Conservation (phyloP, 2,797 vertebrate genomes). For the Rhinella marina region DNA sequence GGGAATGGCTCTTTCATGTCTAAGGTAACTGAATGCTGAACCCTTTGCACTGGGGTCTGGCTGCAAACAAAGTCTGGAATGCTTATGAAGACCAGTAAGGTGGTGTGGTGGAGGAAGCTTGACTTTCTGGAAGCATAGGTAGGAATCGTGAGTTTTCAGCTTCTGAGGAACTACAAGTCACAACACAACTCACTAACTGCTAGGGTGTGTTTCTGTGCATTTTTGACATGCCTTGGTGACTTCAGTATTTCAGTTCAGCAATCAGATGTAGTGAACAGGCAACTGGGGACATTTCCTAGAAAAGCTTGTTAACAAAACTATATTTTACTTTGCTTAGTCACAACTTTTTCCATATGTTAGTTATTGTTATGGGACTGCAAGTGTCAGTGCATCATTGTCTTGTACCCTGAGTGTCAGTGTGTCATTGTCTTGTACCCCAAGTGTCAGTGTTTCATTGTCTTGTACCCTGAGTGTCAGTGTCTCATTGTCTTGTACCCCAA, state of each 20-base stretch:
- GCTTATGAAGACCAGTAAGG: constrained; percentile 18
- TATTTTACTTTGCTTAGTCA: too few relatives aligned
- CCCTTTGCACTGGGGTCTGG: constrained; percentile 42
- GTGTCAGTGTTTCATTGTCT: too few relatives aligned
- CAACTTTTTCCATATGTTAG: too few relatives aligned
- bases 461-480: background rate
- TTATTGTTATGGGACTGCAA: too few relatives aligned
- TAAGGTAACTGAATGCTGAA: constrained; percentile 44
- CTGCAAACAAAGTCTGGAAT: constrained; percentile 50
- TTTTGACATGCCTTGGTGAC: background rate
- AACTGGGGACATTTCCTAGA: background rate
- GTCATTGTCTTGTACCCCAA: too few relatives aligned
- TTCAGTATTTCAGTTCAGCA: background rate
- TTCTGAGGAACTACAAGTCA: background rate
- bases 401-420: too few relatives aligned
- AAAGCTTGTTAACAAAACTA: background rate
- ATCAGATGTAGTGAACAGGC: too few relatives aligned
- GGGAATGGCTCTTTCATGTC: constrained; percentile 53
- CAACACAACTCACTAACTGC: background rate
- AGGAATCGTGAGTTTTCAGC: background rate
- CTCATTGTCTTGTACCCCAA: background rate
- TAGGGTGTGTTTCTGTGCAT: background rate
- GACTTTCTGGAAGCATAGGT: background rate
- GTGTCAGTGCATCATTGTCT: too few relatives aligned
- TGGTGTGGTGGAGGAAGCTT: background rate